Conservation (phyloP, 2,888 invertebrate genomes). For the Tiphia femorata region DNA sequence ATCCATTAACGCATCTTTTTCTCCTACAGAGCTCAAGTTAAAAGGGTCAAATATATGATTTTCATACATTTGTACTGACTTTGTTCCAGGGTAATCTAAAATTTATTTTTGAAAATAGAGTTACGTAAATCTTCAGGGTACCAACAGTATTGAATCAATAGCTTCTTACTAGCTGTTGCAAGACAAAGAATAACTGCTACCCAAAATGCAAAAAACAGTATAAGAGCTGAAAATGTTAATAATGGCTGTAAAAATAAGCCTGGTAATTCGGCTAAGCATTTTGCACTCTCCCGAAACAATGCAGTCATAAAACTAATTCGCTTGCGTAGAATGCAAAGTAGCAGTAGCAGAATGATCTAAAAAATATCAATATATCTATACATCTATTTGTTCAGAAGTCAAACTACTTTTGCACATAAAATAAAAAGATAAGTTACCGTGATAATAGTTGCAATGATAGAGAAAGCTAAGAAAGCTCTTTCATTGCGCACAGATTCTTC, state of each 20-base stretch:
- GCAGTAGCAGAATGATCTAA: conserved; percentile 79
- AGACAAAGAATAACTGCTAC: conserved; percentile 85
- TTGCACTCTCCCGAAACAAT: conserved; percentile 90
- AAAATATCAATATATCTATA: conserved; percentile 14
- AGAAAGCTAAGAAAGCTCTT: conserved; percentile 85
- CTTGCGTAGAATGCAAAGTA: conserved; percentile 83
- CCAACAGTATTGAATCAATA: background rate
- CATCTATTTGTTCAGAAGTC: too few relatives aligned
- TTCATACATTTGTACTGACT: conserved; percentile 57
- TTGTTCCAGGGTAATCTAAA: conserved; percentile 66
- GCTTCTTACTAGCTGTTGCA: conserved; percentile 84
- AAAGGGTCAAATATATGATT: conserved; percentile 53
- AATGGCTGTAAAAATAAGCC: conserved; percentile 87
- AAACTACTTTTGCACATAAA: too few relatives aligned
- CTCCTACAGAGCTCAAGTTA: conserved; percentile 48
- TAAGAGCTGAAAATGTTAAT: conserved; percentile 83
- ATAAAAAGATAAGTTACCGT: conserved; percentile 81
- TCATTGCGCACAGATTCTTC: conserved; percentile 89
- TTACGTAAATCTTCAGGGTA: background rate
- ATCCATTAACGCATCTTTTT: conserved; percentile 40
- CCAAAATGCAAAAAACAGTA: conserved; percentile 89
- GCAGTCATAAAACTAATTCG: conserved; percentile 86
- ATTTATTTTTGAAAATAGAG: conserved; percentile 14
- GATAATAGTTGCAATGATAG: conserved; percentile 88
- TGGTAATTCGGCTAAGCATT: conserved; percentile 87